Percentiles rank a stretch among this genome's conserved stretches.
These are phyloP conservation scores for Myotis myotis DNA, from an alignment of 2,797 vertebrate species.

Conservation along the genomic window DNA sequence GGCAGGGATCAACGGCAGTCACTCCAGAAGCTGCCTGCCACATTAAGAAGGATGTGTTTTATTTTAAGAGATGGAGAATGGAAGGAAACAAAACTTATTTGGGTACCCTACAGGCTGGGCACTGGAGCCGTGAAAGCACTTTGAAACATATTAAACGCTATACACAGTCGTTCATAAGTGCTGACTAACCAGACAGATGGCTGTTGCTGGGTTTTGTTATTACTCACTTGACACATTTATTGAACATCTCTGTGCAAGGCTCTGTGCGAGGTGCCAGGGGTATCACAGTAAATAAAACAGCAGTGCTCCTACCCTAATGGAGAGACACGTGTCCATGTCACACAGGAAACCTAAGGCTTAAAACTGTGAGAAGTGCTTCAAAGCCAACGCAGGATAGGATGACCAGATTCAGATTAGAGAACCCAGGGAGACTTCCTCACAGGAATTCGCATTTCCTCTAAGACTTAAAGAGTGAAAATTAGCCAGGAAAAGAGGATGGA, in stretches of 20 bases:
- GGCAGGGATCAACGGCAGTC: background rate
- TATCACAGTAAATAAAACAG: constrained; percentile 5
- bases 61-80: background rate
- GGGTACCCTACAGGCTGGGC: background rate
- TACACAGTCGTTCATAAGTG: background rate
- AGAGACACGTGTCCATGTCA: background rate
- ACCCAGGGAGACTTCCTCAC: background rate
- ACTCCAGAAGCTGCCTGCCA: background rate
- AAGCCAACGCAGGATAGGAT: constrained; percentile 31
- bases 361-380: background rate
- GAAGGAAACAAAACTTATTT: background rate
- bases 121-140: background rate
- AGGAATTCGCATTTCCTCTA: background rate
- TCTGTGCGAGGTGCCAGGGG: background rate
- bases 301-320: background rate
- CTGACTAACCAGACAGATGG: background rate
- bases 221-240: background rate
- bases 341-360: constrained; percentile 25
- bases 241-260: background rate
- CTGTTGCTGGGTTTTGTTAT: background rate
- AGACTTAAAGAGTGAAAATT: background rate
- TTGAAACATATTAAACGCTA: background rate
- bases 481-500: background rate
- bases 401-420: background rate
- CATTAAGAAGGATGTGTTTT: background rate